These are phyloP conservation scores for Argentina silus DNA, from an alignment of 2,797 vertebrate species.

Conservation along the genomic window DNA sequence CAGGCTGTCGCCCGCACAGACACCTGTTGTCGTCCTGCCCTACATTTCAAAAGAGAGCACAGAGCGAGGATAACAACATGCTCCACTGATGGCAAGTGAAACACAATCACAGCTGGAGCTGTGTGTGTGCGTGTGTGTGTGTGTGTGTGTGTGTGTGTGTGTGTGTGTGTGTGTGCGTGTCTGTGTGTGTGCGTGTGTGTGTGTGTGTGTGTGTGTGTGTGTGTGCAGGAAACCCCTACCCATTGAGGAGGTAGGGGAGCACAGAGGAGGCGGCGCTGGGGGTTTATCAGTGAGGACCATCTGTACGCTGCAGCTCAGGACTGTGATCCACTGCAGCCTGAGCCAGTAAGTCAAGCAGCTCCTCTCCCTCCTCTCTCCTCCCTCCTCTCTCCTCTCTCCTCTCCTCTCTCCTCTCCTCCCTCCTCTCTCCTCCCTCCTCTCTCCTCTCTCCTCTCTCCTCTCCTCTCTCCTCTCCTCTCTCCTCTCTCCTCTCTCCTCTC, in stretches of 20 bases:
- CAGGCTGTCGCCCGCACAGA: conserved; percentile 79
- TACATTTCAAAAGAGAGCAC: conserved; percentile 75
- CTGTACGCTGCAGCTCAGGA: conserved; percentile 72
- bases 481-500: conserved; percentile 70
- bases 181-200: not conserved
- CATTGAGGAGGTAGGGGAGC: conserved; percentile 56
- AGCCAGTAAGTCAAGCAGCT: conserved; percentile 73
- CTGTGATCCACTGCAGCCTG: conserved; percentile 69
- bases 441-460: conserved; percentile 53
- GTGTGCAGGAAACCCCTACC: conserved; percentile 32
- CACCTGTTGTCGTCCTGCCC: conserved; percentile 83
- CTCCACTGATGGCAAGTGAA: conserved; percentile 74
- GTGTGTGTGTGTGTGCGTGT: conserved; percentile 44
- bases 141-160: conserved; percentile 52
- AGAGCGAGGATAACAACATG: conserved; percentile 77
- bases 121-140: conserved; percentile 32
- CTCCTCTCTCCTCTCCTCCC: conserved; percentile 43
- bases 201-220: conserved; percentile 7
- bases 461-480: conserved; percentile 57
- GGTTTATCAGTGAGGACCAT: conserved; percentile 74
- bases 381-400: conserved; percentile 59
- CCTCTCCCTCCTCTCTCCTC: conserved; percentile 62
- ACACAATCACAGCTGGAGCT: conserved; percentile 66
- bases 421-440: conserved; percentile 68
- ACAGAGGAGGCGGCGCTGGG: conserved; percentile 17